Percentiles rank a stretch among this genome's conserved stretches.
Evolutionary conservation across 2,113 vertebrate genomes (phyloP).

Genomic region (Urocitellus parryii): DNA sequence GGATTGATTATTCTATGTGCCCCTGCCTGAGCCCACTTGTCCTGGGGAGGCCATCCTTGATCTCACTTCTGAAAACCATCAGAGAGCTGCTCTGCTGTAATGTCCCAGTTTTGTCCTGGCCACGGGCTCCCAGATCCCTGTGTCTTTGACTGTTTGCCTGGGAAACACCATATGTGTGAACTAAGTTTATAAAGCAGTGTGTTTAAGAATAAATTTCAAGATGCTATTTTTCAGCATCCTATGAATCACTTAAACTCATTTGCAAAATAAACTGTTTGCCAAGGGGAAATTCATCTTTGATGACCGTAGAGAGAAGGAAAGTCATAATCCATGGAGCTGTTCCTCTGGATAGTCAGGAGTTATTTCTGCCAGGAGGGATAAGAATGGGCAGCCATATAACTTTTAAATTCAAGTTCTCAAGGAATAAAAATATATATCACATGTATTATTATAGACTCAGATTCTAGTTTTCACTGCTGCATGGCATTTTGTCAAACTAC

Average conservation of each 20-base stretch:
- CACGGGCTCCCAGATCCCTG: neutral
- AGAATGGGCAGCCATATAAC: neutral
- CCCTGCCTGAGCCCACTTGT: too few species aligned
- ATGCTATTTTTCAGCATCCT: constrained; percentile 78
- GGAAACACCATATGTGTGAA: constrained; percentile 72
- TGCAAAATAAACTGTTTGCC: constrained; percentile 76
- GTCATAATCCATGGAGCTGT: neutral
- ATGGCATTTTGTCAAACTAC: constrained; percentile 51
- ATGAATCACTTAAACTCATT: constrained; percentile 79
- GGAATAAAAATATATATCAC: constrained; percentile 47
- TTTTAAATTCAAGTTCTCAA: neutral
- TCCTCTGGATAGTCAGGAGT: neutral
- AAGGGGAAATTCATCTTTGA: constrained; percentile 68
- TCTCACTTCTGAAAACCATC: neutral
- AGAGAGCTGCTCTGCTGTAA: neutral
- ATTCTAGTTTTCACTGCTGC: constrained; percentile 6
- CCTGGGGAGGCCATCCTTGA: fast-evolving
- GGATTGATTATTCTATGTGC: fast-evolving
- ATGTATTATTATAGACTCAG: neutral
- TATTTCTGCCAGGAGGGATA: neutral
- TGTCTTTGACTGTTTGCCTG: constrained; percentile 64
- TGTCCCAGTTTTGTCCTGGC: neutral
- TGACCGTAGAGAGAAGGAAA: constrained; percentile 58
- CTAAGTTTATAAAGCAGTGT: constrained; percentile 76
- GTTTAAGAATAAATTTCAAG: constrained; percentile 80